Evolutionary conservation across 2,113 vertebrate genomes (phyloP).

Genomic region (Bubalus kerabau): DNA sequence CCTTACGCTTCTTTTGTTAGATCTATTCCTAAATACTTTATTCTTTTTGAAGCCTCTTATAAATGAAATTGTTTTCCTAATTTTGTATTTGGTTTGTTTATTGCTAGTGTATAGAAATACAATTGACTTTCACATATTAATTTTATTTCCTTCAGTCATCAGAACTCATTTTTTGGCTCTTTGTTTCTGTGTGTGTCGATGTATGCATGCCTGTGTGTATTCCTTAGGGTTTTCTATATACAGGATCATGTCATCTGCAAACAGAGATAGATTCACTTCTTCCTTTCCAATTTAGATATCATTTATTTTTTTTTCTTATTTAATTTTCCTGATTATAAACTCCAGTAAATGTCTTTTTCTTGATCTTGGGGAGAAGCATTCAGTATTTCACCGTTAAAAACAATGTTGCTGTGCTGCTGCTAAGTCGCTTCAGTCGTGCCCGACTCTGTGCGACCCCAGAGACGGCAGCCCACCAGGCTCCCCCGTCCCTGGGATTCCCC

Average conservation of each 20-base stretch:
- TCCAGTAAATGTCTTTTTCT: neutral
- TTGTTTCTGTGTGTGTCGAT: neutral
- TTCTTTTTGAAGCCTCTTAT: neutral
- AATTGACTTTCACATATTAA: neutral
- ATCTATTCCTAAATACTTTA: neutral
- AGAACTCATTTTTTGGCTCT: neutral
- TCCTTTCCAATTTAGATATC: neutral
- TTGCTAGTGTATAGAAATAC: neutral
- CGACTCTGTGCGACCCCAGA: no score
- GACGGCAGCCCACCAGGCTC: no score
- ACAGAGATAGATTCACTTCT: neutral
- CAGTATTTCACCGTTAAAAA: neutral
- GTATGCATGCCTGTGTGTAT: neutral
- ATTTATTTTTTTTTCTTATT: neutral
- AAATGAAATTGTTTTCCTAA: neutral
- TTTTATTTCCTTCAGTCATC: neutral
- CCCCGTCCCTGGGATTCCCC: no score
- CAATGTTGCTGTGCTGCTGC: neutral
- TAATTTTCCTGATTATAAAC: neutral
- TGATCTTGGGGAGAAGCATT: neutral
- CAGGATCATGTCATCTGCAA: neutral
- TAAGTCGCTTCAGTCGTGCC: no score
- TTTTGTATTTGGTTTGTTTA: neutral
- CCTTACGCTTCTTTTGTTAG: neutral
- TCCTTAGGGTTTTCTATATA: neutral